Evolutionary conservation across 2,113 vertebrate species (phyloP), one percentile per base, ranked within the genome.

Genomic region (Rhea pennata): DNA sequence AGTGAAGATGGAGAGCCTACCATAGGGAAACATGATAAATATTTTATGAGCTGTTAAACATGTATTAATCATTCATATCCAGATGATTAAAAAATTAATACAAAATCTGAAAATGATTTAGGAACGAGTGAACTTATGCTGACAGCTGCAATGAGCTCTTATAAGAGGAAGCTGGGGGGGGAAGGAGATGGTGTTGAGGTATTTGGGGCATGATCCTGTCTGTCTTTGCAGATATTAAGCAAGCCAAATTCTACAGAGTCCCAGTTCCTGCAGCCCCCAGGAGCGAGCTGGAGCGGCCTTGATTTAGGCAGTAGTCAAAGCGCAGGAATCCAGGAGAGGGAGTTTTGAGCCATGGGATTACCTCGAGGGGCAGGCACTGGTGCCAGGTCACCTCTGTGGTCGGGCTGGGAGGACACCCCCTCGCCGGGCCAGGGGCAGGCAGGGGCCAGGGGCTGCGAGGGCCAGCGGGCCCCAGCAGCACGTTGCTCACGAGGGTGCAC

Each of bases 41-140:
- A 62, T 93, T 96, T 92, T 5, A 96, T 93, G 89, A 93, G 84
- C 86, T 87, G 84, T 94, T 96, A 95, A 93, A 53, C 94, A 85
- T 89, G 93, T 92, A 96, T 96, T 95, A 96, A 95, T 97, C 86
- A 96, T 96, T 97, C 95, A 95, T 89, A 85, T 44, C 44, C 62
- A 87, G 91, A 95, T 92, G 95, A 96, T 96, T 96, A 95, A 96
- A 97, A 97, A 94, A 96, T 94, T 96, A 97, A 97, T 96, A 96
- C 66, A 76, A 89, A 94, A 91, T 82, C 77, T 76, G 84, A 95
- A 95, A 79, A 76, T 93, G 13, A 95, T 96, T 96, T 94, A 94
- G 81, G 88, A 87, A 56, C 67, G 80, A 91, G 36, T 21, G 58
- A 91, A 50, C 71, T 95, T 66, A 3, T 16, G 93, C 70, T 84